Percentiles rank a stretch among this genome's conserved stretches.
Conservation (phyloP, 2,888 invertebrate species). For the Drosophila neutralis region DNA sequence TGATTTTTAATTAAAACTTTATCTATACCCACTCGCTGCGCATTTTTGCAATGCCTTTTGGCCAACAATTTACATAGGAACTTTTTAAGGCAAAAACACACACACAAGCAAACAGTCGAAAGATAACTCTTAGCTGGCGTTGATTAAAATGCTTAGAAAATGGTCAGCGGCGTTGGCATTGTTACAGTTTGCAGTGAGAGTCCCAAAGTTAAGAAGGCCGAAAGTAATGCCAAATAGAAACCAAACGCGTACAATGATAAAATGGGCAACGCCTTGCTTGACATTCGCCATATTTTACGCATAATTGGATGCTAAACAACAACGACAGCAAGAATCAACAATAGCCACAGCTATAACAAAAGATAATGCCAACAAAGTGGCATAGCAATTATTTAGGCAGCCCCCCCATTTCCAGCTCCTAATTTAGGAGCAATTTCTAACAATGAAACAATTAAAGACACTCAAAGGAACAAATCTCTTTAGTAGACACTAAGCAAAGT, state of each 20-base stretch:
- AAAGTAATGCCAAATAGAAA: conserved; percentile 21
- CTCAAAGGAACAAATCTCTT: conserved; percentile 1
- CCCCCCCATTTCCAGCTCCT: not conserved
- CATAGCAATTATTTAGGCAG: conserved; percentile 18
- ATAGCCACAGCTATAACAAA: conserved; percentile 17
- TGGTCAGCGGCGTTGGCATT: conserved; percentile 20
- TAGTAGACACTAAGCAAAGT: not conserved
- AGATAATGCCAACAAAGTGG: conserved; percentile 16
- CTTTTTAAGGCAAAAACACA: conserved; percentile 20
- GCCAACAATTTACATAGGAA: conserved; percentile 52
- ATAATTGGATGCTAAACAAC: conserved; percentile 48
- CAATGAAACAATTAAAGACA: conserved; percentile 23
- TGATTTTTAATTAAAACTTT: conserved; percentile 63
- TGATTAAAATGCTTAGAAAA: conserved; percentile 54
- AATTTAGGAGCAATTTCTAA: not conserved
- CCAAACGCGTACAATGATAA: conserved; percentile 29
- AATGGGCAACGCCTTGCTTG: conserved; percentile 32
- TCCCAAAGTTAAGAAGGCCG: not conserved
- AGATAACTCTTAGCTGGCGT: conserved; percentile 35
- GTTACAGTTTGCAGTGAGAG: not conserved
- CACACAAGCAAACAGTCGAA: conserved; percentile 1
- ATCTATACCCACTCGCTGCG: conserved; percentile 10
- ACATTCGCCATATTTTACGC: conserved; percentile 50
- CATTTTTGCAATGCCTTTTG: conserved; percentile 37
- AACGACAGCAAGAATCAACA: conserved; percentile 13